A percentile compares a stretch with the other conserved stretches of the same genome.
phyloP scores from a whole-genome alignment of 2,888 invertebrate species.

The Bimastos eiseni region DNA sequence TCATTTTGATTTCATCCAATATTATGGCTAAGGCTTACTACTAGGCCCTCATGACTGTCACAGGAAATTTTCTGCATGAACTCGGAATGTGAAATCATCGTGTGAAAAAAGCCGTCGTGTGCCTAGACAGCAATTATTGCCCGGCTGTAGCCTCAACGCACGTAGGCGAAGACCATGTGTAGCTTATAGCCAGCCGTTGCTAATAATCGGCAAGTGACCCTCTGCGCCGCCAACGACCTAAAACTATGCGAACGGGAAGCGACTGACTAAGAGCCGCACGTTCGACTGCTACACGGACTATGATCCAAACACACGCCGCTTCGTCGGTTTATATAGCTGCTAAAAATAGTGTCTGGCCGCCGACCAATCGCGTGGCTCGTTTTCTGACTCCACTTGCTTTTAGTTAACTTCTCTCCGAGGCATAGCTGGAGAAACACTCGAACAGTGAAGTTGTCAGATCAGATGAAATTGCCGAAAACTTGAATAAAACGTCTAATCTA shows the following conservation, averaged over 20 bases:
- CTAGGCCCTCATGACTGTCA: background rate
- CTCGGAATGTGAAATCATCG: background rate
- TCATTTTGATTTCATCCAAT: background rate
- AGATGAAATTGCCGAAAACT: background rate
- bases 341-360: background rate
- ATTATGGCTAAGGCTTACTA: background rate
- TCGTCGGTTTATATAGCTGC: background rate
- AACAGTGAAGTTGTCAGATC: background rate
- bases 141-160: background rate
- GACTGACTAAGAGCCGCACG: background rate
- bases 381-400: background rate
- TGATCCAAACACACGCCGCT: slow-evolving; percentile 7
- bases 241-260: slow-evolving; percentile 7
- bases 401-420: background rate
- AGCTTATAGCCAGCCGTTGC: background rate
- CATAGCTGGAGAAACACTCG: background rate
- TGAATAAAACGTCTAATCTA: background rate
- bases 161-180: background rate
- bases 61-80: background rate
- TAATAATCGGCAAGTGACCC: slow-evolving; percentile 13
- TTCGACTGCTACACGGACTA: background rate
- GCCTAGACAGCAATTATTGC: background rate
- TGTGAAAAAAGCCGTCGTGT: slow-evolving; percentile 10
- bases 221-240: background rate
- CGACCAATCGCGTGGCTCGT: background rate